Evolutionary conservation across 2,113 vertebrate species (phyloP).

Genomic region (Elgaria multicarinata): DNA sequence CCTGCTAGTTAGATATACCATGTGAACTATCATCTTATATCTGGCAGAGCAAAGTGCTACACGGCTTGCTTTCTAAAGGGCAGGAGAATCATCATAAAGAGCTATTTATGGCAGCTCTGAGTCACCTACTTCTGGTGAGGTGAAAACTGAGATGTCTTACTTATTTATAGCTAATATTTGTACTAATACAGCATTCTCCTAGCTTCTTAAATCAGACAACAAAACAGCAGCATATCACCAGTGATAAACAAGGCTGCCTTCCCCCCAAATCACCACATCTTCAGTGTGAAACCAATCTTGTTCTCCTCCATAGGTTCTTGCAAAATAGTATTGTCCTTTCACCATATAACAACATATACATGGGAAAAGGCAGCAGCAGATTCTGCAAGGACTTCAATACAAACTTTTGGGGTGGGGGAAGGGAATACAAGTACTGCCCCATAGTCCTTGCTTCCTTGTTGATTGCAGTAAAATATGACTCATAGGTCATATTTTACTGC

Average conservation of each 20-base stretch:
- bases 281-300: neutral
- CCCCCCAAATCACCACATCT: too few relatives aligned
- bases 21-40: neutral
- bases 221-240: neutral
- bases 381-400: neutral
- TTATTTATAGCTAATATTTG: constrained; percentile 4
- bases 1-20: neutral
- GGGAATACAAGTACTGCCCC: neutral
- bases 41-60: neutral
- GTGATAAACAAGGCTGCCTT: neutral
- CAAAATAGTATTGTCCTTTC: neutral
- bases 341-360: too few relatives aligned
- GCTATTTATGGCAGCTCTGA: constrained; percentile 8
- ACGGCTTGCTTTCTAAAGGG: neutral
- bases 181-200: neutral
- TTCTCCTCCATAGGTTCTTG: neutral
- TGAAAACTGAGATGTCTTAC: neutral
- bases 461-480: neutral
- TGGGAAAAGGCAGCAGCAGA: neutral
- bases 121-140: neutral
- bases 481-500: neutral
- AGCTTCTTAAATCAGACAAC: neutral
- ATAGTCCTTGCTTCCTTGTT: neutral
- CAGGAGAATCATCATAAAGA: neutral
- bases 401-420: neutral